phyloP scores from a whole-genome alignment of 2,888 invertebrate species.

The Diploptera punctata region DNA sequence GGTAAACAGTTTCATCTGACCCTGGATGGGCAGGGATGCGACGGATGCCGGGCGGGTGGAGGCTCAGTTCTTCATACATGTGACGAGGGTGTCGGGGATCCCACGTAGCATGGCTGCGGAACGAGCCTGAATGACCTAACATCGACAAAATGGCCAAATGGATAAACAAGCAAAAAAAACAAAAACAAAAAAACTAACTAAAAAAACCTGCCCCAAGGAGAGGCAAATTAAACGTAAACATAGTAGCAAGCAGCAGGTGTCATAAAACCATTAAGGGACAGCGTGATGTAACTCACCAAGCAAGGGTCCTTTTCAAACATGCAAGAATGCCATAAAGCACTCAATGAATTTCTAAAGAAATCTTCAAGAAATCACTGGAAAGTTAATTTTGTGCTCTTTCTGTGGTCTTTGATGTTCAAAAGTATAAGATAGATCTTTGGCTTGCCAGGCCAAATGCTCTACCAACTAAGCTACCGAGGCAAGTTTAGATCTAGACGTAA shows the following conservation, averaged over 20 bases:
- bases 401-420: too few species aligned
- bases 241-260: slow-evolving; percentile 17
- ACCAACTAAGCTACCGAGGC: too few species aligned
- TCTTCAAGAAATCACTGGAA: too few species aligned
- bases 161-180: slow-evolving; percentile 41
- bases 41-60: slow-evolving; percentile 59
- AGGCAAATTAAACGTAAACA: slow-evolving; percentile 27
- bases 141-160: slow-evolving; percentile 39
- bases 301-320: not conserved
- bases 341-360: too few species aligned
- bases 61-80: slow-evolving; percentile 87
- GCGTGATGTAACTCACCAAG: slow-evolving; percentile 3
- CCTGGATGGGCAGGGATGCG: slow-evolving; percentile 54
- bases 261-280: not conserved
- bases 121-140: slow-evolving; percentile 58
- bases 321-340: not conserved
- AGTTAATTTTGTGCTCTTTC: too few species aligned
- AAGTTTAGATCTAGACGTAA: too few species aligned
- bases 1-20: slow-evolving; percentile 70
- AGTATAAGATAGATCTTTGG: too few species aligned
- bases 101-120: slow-evolving; percentile 73
- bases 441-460: too few species aligned
- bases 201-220: slow-evolving; percentile 27
- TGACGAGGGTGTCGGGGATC: slow-evolving; percentile 87
- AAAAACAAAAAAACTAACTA: slow-evolving; percentile 37